Evolutionary conservation across 2,113 vertebrate genomes (phyloP).

Genomic region (Phaethornis superciliosus): DNA sequence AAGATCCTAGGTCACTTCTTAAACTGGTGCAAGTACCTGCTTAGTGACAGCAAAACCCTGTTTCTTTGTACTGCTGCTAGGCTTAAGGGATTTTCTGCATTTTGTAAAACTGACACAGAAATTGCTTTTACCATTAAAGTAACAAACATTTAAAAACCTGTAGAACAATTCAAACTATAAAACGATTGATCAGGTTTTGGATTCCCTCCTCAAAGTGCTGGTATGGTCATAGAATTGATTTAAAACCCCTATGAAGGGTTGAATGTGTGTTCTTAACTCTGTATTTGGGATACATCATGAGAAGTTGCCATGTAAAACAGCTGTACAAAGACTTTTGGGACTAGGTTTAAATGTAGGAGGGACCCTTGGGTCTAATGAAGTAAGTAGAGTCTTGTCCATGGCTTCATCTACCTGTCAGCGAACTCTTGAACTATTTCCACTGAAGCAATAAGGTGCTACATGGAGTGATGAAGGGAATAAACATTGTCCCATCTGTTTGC

Average conservation of each 20-base stretch:
- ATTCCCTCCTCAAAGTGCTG: neutral
- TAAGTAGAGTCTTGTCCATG: neutral
- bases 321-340: neutral
- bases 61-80: neutral
- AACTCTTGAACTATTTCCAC: neutral
- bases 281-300: rapidly evolving
- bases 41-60: neutral
- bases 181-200: neutral
- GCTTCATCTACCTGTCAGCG: neutral
- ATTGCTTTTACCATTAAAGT: neutral
- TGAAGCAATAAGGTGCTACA: neutral
- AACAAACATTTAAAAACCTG: neutral
- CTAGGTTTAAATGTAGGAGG: neutral
- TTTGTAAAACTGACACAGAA: neutral
- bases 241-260: neutral
- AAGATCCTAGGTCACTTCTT: neutral
- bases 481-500: neutral
- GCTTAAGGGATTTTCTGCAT: neutral
- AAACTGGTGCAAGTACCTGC: neutral
- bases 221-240: neutral
- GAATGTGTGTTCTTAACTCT: neutral
- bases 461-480: neutral
- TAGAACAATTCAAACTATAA: neutral
- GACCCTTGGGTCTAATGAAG: neutral
- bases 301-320: neutral